Evolutionary conservation across 1,140 invertebrate genomes (phyloP), one percentile per base, ranked within the genome.

Genomic region (Cydia fagiglandana): DNA sequence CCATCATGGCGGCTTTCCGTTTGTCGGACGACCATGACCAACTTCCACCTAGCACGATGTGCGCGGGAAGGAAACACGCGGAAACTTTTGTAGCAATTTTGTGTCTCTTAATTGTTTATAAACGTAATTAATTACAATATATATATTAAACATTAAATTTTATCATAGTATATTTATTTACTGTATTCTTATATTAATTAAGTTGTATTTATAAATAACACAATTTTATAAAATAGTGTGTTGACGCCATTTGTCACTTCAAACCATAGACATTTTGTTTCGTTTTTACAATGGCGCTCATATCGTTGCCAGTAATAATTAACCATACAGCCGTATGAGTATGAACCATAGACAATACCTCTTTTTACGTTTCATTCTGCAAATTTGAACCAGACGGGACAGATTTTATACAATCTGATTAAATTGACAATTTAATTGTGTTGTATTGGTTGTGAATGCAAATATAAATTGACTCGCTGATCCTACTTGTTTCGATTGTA

Each of bases 1-100:
- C 94, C 94, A 95, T 95, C 94, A 95, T 95, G 94, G 94, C 94
- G 94, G 94, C 94, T 94, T 93, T 92, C 91, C 92, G 91, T 93
- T 94, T 94, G 94, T 93, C 94, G 93, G 93, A 94, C 93, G 94
- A 94, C 94, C 94, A 94, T 94, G 93, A 93, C 94, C 93, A 94
- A 94, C 93, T 94, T 94, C 93, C 93, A 94, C 93, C 93, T 93
- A 93, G 92, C 91, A 91, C 94, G 94, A 94, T 93, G 93, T 94
- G 93, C 94, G 94, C 94, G 94, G 94, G 93, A 94, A 94, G 90
- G 92, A 89, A 93, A 92, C 93, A 93, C 93, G 94, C 93, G 90
- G 90, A 85, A 85, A 81, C 86, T 79, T 84, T 78, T 86, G 70
- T 73, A 61, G 75, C 75, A 82, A 76, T 83, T 84, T 84, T 68